A percentile compares a stretch with the other conserved stretches of the same genome.
phyloP scores from a whole-genome alignment of 2,888 invertebrate species.

The Cryptops parisi region DNA sequence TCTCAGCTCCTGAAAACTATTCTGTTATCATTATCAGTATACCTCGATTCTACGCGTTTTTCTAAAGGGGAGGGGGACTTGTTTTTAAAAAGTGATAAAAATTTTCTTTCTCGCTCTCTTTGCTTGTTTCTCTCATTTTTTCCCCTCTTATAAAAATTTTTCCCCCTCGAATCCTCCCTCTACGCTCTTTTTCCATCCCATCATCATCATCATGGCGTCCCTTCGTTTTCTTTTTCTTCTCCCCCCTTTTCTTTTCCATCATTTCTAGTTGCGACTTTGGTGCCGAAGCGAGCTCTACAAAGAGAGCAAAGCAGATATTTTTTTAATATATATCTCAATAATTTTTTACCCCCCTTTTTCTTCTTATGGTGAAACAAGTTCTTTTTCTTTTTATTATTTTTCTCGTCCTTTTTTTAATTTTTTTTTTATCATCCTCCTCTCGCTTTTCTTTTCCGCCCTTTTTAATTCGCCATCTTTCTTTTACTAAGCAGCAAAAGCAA shows the following conservation, averaged over 20 bases:
- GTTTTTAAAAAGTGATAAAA: too few species aligned
- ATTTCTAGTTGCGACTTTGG: neutral
- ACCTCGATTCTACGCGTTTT: too few species aligned
- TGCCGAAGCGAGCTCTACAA: too few species aligned
- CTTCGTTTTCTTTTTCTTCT: neutral
- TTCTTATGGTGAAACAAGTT: neutral
- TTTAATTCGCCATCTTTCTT: neutral
- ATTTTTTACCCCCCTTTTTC: neutral
- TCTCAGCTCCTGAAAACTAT: too few species aligned
- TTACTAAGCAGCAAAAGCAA: neutral
- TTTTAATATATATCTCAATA: too few species aligned
- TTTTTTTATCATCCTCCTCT: neutral
- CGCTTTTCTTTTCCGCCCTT: neutral
- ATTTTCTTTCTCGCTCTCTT: neutral
- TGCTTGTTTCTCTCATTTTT: neutral
- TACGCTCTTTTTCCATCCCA: too few species aligned
- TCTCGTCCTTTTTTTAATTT: conserved; percentile 1
- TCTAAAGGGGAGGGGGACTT: conserved; percentile 1
- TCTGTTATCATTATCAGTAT: too few species aligned
- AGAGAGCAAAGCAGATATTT: too few species aligned
- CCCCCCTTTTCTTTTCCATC: neutral
- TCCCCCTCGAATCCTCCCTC: neutral
- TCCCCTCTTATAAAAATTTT: neutral
- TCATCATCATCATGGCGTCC: too few species aligned
- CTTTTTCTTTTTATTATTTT: neutral